These are phyloP conservation scores for Galemys pyrenaicus DNA, from an alignment of 2,113 vertebrate genomes.

Conservation along the genomic window DNA sequence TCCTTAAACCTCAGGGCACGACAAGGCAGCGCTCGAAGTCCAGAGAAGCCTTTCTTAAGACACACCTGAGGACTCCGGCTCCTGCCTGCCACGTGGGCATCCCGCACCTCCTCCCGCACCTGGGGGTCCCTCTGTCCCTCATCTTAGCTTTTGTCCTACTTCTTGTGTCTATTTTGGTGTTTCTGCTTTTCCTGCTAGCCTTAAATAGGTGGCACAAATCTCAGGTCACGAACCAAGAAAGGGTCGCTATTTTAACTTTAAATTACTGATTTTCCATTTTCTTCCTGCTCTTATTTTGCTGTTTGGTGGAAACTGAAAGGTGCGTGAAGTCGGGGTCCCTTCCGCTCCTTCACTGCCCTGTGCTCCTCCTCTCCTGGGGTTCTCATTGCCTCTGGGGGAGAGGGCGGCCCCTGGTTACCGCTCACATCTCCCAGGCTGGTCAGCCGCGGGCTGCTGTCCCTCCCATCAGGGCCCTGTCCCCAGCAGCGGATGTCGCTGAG, in stretches of 20 bases:
- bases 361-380: neutral
- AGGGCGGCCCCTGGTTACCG: neutral
- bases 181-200: neutral
- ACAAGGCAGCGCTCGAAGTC: neutral
- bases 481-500: neutral
- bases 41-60: neutral
- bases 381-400: neutral
- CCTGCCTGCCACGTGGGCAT: too few species aligned
- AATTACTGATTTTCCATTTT: neutral
- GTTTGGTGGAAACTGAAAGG: neutral
- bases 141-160: neutral
- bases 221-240: neutral
- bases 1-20: neutral
- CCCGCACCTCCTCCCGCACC: fast-evolving
- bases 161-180: neutral
- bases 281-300: neutral
- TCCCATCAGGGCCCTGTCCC: neutral
- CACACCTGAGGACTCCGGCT: neutral
- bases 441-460: neutral
- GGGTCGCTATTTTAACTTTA: neutral
- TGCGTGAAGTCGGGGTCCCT: neutral
- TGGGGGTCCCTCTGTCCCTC: neutral
- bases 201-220: neutral
- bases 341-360: neutral
- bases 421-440: neutral